phyloP scores from a whole-genome alignment of 2,113 vertebrate genomes.

The Mellivora capensis region DNA sequence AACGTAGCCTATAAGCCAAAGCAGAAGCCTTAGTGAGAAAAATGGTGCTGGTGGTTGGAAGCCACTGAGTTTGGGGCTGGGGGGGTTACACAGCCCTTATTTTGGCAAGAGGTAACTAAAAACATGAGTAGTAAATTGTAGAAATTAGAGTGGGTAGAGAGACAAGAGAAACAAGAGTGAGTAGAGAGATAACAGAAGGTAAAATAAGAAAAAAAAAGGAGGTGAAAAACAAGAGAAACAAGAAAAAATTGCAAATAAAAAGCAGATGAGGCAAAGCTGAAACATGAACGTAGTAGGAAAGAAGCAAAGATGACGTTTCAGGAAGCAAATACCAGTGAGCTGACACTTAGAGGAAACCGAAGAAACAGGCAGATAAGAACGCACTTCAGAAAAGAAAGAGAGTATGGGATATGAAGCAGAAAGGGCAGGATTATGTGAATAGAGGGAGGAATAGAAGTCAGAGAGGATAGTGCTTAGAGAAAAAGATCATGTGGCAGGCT shows the following conservation, averaged over 20 bases:
- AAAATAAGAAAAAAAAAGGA: not conserved
- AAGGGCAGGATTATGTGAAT: not conserved
- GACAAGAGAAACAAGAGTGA: not conserved
- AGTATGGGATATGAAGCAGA: not conserved
- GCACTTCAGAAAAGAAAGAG: not conserved
- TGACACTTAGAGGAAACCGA: not conserved
- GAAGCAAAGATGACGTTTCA: not conserved
- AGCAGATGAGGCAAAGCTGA: not conserved
- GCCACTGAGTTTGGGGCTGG: not conserved
- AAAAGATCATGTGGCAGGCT: not conserved
- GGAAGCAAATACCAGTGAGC: not conserved
- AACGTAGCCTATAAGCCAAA: not conserved
- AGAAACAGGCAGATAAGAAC: not conserved
- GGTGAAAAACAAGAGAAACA: not conserved
- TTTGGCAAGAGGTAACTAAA: not conserved
- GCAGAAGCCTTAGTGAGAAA: not conserved
- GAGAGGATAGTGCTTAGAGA: not conserved
- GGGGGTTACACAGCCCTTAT: not conserved
- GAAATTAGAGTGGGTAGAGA: not conserved
- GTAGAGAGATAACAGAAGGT: not conserved
- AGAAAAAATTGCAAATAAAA: not conserved
- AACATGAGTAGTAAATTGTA: not conserved
- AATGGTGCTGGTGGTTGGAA: not conserved
- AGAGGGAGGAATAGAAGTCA: not conserved
- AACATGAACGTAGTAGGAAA: not conserved